phyloP scores from a whole-genome alignment of 2,113 vertebrate species.

The Dicaeum eximium region DNA sequence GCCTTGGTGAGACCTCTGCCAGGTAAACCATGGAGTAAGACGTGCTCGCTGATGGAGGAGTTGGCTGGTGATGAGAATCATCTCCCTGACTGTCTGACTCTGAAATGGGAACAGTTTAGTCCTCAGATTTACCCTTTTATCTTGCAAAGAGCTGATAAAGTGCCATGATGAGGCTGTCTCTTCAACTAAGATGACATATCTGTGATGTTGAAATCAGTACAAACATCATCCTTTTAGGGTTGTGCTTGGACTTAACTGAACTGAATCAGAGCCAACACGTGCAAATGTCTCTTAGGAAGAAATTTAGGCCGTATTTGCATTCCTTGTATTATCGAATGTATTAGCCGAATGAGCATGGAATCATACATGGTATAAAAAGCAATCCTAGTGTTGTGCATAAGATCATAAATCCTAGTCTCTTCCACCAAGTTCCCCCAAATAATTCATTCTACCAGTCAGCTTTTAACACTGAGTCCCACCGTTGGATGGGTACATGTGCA shows the following conservation, averaged over 20 bases:
- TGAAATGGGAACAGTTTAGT: not conserved
- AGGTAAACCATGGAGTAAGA: not conserved
- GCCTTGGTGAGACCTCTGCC: not conserved
- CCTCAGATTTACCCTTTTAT: not conserved
- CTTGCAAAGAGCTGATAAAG: not conserved
- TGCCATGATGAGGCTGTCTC: not conserved
- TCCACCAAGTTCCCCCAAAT: too few species aligned
- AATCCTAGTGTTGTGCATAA: too few species aligned
- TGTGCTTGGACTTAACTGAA: not conserved
- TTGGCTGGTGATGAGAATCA: not conserved
- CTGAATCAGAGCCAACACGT: constrained; percentile 19
- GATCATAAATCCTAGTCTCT: too few species aligned
- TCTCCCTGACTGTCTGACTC: not conserved
- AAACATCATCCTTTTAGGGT: not conserved
- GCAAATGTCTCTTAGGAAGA: not conserved
- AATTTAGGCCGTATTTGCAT: too few species aligned
- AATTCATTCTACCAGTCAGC: too few species aligned
- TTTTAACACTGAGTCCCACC: too few species aligned
- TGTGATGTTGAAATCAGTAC: constrained; percentile 18
- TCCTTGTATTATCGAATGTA: too few species aligned
- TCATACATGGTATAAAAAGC: too few species aligned
- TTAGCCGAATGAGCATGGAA: too few species aligned
- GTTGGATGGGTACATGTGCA: too few species aligned
- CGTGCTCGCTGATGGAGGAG: not conserved
- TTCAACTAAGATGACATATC: not conserved